Base-by-base conservation (phyloP, 2,113 vertebrate species). In the Bufo bufo region DNA sequence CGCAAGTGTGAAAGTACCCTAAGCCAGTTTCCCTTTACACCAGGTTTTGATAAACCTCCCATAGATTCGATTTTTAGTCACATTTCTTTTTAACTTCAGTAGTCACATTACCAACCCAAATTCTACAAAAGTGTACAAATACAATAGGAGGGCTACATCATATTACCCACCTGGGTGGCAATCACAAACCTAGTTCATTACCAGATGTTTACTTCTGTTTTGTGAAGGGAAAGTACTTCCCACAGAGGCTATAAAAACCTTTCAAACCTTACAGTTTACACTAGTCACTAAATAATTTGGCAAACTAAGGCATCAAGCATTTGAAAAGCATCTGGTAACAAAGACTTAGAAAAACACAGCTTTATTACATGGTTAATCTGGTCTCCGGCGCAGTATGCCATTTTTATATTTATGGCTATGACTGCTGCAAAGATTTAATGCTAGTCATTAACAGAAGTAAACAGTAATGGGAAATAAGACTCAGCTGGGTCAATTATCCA, bases 181-280 rank as follows among this genome's bases (percentile, higher is more conserved):
- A 71, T 87, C 43, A 33, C 63, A 87, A 81, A 87, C 61, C 63
- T 71, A 81, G 56, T 81, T 87, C 85, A 81, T 87, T 88, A 88
- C 80, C 80, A 83, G 80, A 88, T 88, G 86, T 88, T 88, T 87
- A 87, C 86, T 82, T 87, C 82, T 63, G 66, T 82, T 74, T 87
- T 77, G 86, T 63, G 56, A 58, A 82, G 86, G 45, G 69, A 82
- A 87, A 75, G 82, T 52, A 61, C 56, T 83, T 83, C 86, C 86
- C 86, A 88, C 54, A 75, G 79, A 88, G 86, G 71, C 79, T 20
- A 52, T 88, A 77, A 88, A 88, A 88, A 83, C 65, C 86, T 77
- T 74, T 83, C 79, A 63, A 88, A 88, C 49, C 79, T 82, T 72
- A 65, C 66, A 88, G 86, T 88, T 88, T 88, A 88, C 20, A 23